Evolutionary conservation across 2,888 invertebrate species (phyloP), one percentile per base, ranked within the genome.

Genomic region (Petrolisthes manimaculis): DNA sequence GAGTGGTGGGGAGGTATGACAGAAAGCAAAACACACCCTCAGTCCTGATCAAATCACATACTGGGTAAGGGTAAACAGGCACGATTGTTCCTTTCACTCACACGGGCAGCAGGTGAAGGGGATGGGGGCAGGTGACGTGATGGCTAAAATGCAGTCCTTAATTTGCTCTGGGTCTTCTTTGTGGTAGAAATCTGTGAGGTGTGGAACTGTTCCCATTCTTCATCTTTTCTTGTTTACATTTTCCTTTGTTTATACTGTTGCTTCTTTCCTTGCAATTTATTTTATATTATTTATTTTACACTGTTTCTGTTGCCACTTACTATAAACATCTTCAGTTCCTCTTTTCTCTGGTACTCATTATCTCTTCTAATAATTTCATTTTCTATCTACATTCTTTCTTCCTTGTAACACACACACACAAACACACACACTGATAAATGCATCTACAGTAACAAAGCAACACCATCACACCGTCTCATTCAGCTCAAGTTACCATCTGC

Each of bases 11-110:
- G 37, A 37, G 37, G 37, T 37, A 37, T 37, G 37, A 61, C 61
- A 9, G 61, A 9, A 61, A 9, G 18, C 61, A 18, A 71, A 71
- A 71, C 71, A n/a, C 21, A 12, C 14, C 71, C 71, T 6, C 21
- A n/a, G 71, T 71, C 71, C 71, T 71, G 71, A 71, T 71, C 71
- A 71, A n/a, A 71, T 71, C 71, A 71, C 71, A 71, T 71, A n/a
- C 18, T 12, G 71, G 71, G 71, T 71, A 14, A 6, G 71, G 71
- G 71, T 37, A 71, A n/a, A 71, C 71, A 71, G 71, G 71, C 71
- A 71, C 71, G 21, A 71, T 12, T 71, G 71, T 71, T 71, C 71
- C 71, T 61, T n/a, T 18, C 71, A 71, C 6, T 12, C 71, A 71
- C 71, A 71, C 71, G 21, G 71, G 71, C 14, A 37, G 37, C 37